Evolutionary conservation across 2,888 invertebrate genomes (phyloP), one percentile per base, ranked within the genome.

Genomic region (Melanostoma scalare): DNA sequence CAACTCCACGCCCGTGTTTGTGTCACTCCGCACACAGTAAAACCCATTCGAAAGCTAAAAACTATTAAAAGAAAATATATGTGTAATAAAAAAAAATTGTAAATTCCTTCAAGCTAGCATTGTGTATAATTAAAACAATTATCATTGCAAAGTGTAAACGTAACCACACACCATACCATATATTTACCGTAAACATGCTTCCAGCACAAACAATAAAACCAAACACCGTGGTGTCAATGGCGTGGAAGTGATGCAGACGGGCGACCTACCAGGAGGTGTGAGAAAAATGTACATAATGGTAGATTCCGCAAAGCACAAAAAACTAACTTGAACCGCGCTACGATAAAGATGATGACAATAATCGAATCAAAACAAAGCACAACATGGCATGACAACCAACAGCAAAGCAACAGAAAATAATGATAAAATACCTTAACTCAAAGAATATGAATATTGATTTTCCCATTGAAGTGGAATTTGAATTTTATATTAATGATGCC

Each of bases 101-200:
- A 46, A 63, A 63, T 48, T 50, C 48, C 30, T 30, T 50, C 31
- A 10, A 20, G 9, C 20, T 4, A 20, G 38, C 3, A 9, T 31
- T 35, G 9, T 77, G 69, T 74, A 78, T 74, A 78, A 78, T 82
- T 77, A 77, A 82, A 69, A 56, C 77, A 61, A 77, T 77, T 82
- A 74, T 68, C 73, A 69, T 53, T 82, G 61, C 36, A 63, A 76
- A 63, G 61, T 65, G 63, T 74, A 65, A 78, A 73, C 69, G 48
- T 48, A 48, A 63, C 48, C 73, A 68, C 55, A 55, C 76, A 74
- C 74, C 78, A 78, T 74, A 78, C 53, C 69, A 33, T 53, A 58
- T 74, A 71, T 78, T 71, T 78, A 78, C 69, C 50, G 74, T 78
- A 74, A 74, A 84, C 71, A 84, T 71, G 65, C 68, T 72, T 67